Conservation (phyloP, 2,888 invertebrate species). For the Zaprionus lineosus region DNA sequence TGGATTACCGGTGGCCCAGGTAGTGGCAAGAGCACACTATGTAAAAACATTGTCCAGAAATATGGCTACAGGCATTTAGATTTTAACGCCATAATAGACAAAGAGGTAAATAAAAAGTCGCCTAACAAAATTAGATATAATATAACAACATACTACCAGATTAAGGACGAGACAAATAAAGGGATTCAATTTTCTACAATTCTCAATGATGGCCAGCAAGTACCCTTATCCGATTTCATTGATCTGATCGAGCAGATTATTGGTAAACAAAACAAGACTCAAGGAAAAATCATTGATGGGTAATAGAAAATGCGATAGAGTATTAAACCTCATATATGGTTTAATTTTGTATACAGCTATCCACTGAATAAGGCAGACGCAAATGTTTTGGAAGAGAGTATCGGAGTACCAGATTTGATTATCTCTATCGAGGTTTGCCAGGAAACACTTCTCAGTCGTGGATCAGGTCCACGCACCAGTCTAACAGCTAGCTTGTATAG, state of each 20-base stretch:
- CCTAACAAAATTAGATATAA: background rate
- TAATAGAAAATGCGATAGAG: conserved; percentile 8
- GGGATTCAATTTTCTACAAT: conserved; percentile 91
- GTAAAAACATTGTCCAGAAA: conserved; percentile 93
- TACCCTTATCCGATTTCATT: conserved; percentile 93
- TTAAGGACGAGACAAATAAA: conserved; percentile 80
- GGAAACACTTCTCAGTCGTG: conserved; percentile 92
- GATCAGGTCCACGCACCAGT: background rate
- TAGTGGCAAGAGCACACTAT: conserved; percentile 96
- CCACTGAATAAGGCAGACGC: conserved; percentile 94
- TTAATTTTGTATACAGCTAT: conserved; percentile 83
- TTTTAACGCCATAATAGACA: conserved; percentile 94
- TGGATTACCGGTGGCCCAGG: conserved; percentile 97
- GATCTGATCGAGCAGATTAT: conserved; percentile 91
- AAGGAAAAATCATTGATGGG: conserved; percentile 95
- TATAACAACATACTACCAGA: background rate
- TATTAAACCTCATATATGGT: background rate
- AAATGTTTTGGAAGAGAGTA: conserved; percentile 89
- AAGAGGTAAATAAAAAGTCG: conserved; percentile 86
- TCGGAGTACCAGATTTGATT: conserved; percentile 87
- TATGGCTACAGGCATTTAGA: conserved; percentile 97
- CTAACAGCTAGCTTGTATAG: conserved; percentile 90
- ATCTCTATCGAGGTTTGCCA: conserved; percentile 93
- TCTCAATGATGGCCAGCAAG: conserved; percentile 93
- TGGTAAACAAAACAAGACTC: conserved; percentile 85